Base-by-base conservation (phyloP, 2,888 invertebrate species). In the Cheilosia scutellata region DNA sequence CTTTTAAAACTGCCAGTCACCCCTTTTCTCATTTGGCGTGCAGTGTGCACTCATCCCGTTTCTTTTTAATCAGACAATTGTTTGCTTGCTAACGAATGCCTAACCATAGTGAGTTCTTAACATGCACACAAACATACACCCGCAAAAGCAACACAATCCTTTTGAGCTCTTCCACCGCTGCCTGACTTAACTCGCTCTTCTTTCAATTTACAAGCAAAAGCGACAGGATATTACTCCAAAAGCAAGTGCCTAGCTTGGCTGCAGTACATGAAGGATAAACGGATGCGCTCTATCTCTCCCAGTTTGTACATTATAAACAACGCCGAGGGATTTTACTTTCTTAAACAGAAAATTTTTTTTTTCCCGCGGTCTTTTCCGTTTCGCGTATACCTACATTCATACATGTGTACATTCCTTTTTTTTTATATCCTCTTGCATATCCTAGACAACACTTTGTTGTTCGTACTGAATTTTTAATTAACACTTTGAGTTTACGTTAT, bases 381-480 rank as follows among this genome's bases (percentile, higher is more conserved):
- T 66, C 53, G 40, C 27, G 29, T 25, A 37, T 11, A 11, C n/a
- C n/a, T n/a, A n/a, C 37, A 11, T 37, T 37, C 11, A 11, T 37
- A 37, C 20, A 6, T 40, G 13, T 27, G 5, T 60, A 4, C 11
- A 68, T 80, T 66, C 66, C 68, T 31, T 51, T 68, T 57, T 57
- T 68, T 57, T 16, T 62, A 37, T 37, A 58, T 37, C 33, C 58
- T 20, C 5, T 20, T 55, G 55, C 74, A 63, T 31, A 63, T 76
- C 42, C 70, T 76, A 63, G 47, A 82, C 63, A 70, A 65, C 63
- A 71, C 53, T 71, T 63, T 68, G 49, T 63, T 82, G 80, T 66
- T 82, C 44, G n/a, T 78, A 68, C 58, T 82, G 82, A 72, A 83
- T 83, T 83, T 83, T 83, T 83, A 83, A 83, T 83, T 83, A 83